Base-by-base conservation (phyloP, 2,888 invertebrate genomes). In the Chymomyza fuscimana region DNA sequence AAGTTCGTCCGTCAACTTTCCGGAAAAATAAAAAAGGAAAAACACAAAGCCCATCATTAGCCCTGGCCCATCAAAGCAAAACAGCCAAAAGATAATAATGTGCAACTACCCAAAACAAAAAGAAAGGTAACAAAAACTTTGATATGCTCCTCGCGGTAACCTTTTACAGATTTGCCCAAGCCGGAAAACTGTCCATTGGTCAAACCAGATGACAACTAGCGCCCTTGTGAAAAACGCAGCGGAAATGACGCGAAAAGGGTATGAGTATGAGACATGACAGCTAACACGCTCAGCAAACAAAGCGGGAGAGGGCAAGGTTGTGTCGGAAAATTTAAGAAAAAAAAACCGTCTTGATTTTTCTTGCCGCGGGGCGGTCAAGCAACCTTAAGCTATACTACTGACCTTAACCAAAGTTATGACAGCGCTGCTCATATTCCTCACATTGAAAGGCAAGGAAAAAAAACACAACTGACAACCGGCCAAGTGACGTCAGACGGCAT, bases 91-190 rank as follows among this genome's bases (percentile, higher is more conserved):
- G 71, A 74, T 73, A 79, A 83, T 67, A 72, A 76, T 74, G 75
- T 76, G 63, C 68, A 82, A 82, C 84, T 79, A 76, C 58, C 72
- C 72, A 75, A 69, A 73, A 73, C 71, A 72, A 46, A n/a, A 65
- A 69, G 56, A 65, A 56, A 50, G 36, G 16, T 56, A 29, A 15
- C n/a, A n/a, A 52, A 46, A 46, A 46, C 12, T 46, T 46, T 46
- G 40, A 46, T 46, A 12, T 46, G 40, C 40, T 46, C 40, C 40
- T 46, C 40, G 40, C 40, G 40, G 40, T 46, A 46, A 46, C 40
- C 40, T 46, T 46, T 64, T 61, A 68, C 61, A 70, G 79, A 81
- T 79, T 79, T 79, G 61, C 36, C 52, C 63, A 40, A 25, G 40
- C 54, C 25, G 70, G 52, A 77, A 63, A 69, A 69, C 40, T 46